Evolutionary conservation across 2,113 vertebrate genomes (phyloP), one percentile per base, ranked within the genome.

Genomic region (Fregata magnificens): DNA sequence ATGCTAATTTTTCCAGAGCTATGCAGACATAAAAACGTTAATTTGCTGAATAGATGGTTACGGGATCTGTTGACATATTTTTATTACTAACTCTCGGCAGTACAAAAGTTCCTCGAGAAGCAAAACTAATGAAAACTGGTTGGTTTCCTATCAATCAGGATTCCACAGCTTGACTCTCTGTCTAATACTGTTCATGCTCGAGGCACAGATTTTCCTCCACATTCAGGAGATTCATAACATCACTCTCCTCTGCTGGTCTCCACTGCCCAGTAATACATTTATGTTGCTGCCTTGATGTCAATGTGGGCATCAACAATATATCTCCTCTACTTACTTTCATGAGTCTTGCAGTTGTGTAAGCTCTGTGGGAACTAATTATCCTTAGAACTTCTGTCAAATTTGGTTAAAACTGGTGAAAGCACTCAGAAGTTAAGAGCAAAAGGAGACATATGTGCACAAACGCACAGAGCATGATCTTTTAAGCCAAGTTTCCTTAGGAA

Each of bases 401-500:
- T 69, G 36, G 32, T 87, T 95, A 53, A 82, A 96, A 76, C 13
- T 1, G 1, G 32, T 49, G 84, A 87, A 91, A 91, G 40, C 15
- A 49, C 13, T 18, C 18, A 87, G 50, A 47, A 80, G 29, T 66
- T 65, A 53, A 69, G n/a, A 78, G 86, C 59, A 72, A 82, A 82
- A 76, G 53, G 65, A 86, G 40, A 65, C 15, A 11, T 8, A 22
- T 56, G 42, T 22, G 25, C 61, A 74, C 58, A 70, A 50, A 69
- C 6, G 10, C 50, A 72, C 3, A 78, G 24, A 72, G 11, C 12
- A 25, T 18, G 70, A 79, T 87, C 86, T 89, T 80, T 65, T 42
- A 91, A 87, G 47, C 87, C 49, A 29, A 59, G 26, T 76, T 96
- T 96, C 84, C 87, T 90, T 66, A 94, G 86, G 65, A 97, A 84